A percentile compares a stretch with the other conserved stretches of the same genome.
Conservation (phyloP, 2,888 invertebrate genomes). For the Andrena hattorfiana region DNA sequence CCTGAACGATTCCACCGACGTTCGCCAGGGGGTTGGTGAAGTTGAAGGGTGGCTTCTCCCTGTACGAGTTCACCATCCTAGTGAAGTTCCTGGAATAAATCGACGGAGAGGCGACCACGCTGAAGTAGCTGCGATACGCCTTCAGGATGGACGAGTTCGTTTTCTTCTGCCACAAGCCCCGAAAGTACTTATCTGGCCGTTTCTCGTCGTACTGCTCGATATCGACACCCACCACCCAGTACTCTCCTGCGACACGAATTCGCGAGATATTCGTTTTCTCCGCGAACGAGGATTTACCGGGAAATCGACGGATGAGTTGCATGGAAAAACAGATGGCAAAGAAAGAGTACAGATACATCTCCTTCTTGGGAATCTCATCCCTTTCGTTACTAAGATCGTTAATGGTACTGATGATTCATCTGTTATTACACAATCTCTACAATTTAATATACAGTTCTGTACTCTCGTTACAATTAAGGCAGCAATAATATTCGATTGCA, state of each 20-base stretch:
- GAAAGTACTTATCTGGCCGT: slow-evolving; percentile 92
- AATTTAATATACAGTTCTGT: not conserved
- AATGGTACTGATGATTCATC: not conserved
- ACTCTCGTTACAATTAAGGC: not conserved
- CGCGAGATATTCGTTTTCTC: slow-evolving; percentile 14
- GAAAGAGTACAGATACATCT: not conserved
- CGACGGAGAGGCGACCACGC: slow-evolving; percentile 92
- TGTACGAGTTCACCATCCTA: slow-evolving; percentile 91
- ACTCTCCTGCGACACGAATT: slow-evolving; percentile 89
- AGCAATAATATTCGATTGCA: not conserved
- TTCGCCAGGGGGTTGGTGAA: slow-evolving; percentile 92
- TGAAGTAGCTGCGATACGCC: slow-evolving; percentile 93
- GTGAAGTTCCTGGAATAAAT: slow-evolving; percentile 91
- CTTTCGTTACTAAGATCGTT: not conserved
- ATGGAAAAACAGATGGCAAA: not conserved
- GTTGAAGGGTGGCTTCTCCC: slow-evolving; percentile 94
- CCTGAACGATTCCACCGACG: slow-evolving; percentile 88
- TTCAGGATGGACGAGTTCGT: slow-evolving; percentile 87
- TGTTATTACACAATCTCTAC: not conserved
- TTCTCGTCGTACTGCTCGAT: slow-evolving; percentile 94
- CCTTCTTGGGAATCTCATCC: not conserved
- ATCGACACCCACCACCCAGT: slow-evolving; percentile 96
- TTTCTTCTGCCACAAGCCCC: slow-evolving; percentile 88
- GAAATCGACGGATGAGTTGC: slow-evolving; percentile 3
- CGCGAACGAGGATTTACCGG: not conserved